phyloP scores from a whole-genome alignment of 1,140 invertebrate species.

The Trinorchestia longiramus region DNA sequence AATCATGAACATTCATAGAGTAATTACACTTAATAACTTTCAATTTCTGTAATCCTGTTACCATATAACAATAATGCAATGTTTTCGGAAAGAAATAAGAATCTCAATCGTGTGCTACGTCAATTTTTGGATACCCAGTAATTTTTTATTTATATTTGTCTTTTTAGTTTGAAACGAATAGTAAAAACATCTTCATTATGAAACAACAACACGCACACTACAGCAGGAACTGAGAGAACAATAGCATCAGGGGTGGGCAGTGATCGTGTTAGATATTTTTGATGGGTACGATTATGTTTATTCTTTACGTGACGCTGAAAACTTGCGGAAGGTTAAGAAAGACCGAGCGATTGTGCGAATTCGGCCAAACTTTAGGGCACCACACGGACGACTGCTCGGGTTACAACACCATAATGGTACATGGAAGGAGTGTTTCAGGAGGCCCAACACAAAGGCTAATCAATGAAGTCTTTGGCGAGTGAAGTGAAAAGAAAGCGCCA shows the following conservation, averaged over 20 bases:
- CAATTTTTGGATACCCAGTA: neutral
- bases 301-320: neutral
- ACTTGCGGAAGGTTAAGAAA: neutral
- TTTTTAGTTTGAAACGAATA: neutral
- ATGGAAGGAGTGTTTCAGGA: conserved; percentile 1
- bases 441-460: conserved; percentile 46
- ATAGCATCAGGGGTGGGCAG: neutral
- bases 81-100: neutral
- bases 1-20: neutral
- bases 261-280: neutral
- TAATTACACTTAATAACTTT: neutral
- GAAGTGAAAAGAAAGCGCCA: conserved; percentile 43
- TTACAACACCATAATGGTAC: conserved; percentile 32
- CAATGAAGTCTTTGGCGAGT: conserved; percentile 37
- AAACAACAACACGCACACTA: neutral
- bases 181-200: neutral
- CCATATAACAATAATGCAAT: neutral
- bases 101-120: neutral
- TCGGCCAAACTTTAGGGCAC: neutral
- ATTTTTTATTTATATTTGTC: no score
- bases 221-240: neutral
- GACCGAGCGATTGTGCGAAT: neutral
- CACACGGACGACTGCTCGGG: conserved; percentile 26
- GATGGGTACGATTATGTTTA: neutral
- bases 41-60: neutral